These are phyloP conservation scores for Heliothis virescens DNA, from an alignment of 1,140 invertebrate genomes.

Conservation along the genomic window DNA sequence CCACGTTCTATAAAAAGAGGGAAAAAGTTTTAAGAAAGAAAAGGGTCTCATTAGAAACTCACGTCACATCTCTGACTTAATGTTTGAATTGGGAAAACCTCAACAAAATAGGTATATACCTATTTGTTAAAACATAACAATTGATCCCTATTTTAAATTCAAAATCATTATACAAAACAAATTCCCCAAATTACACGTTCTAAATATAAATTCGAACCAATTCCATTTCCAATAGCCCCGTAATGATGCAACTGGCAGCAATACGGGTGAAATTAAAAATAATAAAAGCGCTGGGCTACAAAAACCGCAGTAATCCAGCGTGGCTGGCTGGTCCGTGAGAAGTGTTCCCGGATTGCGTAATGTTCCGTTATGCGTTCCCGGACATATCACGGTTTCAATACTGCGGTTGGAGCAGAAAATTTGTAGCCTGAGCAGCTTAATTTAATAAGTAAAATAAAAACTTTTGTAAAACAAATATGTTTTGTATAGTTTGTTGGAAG, in stretches of 20 bases:
- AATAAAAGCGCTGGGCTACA: constrained; percentile 13
- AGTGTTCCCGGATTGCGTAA: constrained; percentile 19
- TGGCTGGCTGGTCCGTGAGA: constrained; percentile 19
- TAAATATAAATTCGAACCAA: constrained; percentile 20
- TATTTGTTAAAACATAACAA: not conserved
- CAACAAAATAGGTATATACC: too few relatives aligned
- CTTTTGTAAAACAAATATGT: too few relatives aligned
- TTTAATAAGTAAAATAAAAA: not conserved
- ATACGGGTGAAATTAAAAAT: constrained; percentile 29
- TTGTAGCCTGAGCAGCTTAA: not conserved
- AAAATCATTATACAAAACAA: constrained; percentile 5
- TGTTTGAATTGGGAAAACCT: too few relatives aligned
- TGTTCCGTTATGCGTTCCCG: constrained; percentile 39
- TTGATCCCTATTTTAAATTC: not conserved
- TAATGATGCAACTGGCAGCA: constrained; percentile 18
- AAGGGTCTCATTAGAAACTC: too few relatives aligned
- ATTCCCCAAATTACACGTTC: constrained; percentile 14
- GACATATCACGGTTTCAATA: constrained; percentile 37
- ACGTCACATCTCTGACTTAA: too few relatives aligned
- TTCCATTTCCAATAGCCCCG: not conserved
- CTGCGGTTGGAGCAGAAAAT: constrained; percentile 14
- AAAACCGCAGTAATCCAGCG: constrained; percentile 35
- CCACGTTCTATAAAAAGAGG: too few relatives aligned
- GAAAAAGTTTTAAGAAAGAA: too few relatives aligned
- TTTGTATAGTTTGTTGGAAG: too few relatives aligned